Base-by-base conservation (phyloP, 2,888 invertebrate species). In the Melanotus villosus region DNA sequence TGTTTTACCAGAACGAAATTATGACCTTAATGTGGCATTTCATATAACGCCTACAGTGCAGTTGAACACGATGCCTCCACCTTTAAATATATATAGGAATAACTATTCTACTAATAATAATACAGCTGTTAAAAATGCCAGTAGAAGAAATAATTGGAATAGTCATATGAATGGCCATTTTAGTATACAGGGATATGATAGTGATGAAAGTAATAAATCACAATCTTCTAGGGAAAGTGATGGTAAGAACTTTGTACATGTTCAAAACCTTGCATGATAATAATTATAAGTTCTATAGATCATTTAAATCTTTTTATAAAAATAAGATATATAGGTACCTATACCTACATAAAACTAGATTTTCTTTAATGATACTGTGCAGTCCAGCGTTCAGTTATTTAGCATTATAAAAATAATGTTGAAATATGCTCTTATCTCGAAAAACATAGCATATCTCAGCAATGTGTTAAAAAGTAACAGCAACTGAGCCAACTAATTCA, bases 31-130 rank as follows among this genome's bases (percentile, higher is more conserved):
- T 57, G 54, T 68, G 14, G 68, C 68, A 16, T 58, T 64, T 50
- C 69, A 66, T 26, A 32, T 71, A 62, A 41, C 69, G 30, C 71
- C 69, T 12, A 70, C 66, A 30, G 69, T 77, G 41, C 76, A 75
- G 47, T 67, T 75, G 47, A 77, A 71, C 64, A 59, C 77, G 47
- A 75, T 77, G 73, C 78, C 78, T 7, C 77, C 79, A 26, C 77
- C 77, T 19, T 74, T 75, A 52, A 76, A 76, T 69, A 59, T 76
- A 30, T 76, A 76, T 69, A 67, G 65, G 63, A 75, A 77, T 65
- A 72, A 70, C 58, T 72, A 71, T 58, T 65, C 70, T 52, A 72
- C 30, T 16, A 52, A 52, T 32, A 52, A 52, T 32, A 52, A 52
- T 32, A 32, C 32, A 7, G 18, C 18, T 10, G 18, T 30, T 3